A percentile compares a stretch with the other conserved stretches of the same genome.
These are phyloP conservation scores for Varecia variegata DNA, from an alignment of 2,797 vertebrate genomes.

Conservation along the genomic window DNA sequence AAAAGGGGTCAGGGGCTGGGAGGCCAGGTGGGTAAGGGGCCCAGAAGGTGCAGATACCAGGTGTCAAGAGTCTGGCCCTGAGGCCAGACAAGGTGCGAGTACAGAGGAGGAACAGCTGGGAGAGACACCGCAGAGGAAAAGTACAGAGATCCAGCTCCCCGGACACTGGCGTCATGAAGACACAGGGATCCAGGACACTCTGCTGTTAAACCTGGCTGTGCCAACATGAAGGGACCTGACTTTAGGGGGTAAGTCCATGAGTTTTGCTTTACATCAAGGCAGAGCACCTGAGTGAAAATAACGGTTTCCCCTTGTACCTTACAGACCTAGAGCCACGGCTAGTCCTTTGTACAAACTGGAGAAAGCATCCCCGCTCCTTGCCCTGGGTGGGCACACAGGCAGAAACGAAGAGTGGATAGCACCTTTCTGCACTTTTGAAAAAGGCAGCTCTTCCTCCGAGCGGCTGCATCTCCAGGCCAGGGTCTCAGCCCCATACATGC, in stretches of 20 bases:
- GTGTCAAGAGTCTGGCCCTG: background rate
- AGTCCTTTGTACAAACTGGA: background rate
- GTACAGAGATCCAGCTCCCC: background rate
- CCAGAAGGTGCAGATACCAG: background rate
- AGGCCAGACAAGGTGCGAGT: background rate
- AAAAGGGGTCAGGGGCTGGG: background rate
- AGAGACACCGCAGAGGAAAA: background rate
- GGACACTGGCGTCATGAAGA: background rate
- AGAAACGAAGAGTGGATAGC: background rate
- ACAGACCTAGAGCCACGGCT: background rate
- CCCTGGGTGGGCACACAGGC: background rate
- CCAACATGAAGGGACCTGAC: background rate
- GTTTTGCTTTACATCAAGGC: background rate
- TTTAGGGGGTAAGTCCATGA: background rate
- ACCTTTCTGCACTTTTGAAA: background rate
- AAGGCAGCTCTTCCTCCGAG: background rate
- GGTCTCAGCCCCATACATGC: background rate
- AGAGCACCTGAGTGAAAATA: background rate
- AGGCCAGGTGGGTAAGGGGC: background rate
- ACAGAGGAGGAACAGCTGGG: background rate
- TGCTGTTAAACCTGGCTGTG: background rate
- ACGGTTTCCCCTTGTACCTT: background rate
- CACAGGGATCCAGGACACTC: background rate
- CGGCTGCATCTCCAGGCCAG: background rate
- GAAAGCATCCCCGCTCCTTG: no score